Evolutionary conservation across 2,113 vertebrate genomes (phyloP), one percentile per base, ranked within the genome.

Genomic region (Alethe castanea): DNA sequence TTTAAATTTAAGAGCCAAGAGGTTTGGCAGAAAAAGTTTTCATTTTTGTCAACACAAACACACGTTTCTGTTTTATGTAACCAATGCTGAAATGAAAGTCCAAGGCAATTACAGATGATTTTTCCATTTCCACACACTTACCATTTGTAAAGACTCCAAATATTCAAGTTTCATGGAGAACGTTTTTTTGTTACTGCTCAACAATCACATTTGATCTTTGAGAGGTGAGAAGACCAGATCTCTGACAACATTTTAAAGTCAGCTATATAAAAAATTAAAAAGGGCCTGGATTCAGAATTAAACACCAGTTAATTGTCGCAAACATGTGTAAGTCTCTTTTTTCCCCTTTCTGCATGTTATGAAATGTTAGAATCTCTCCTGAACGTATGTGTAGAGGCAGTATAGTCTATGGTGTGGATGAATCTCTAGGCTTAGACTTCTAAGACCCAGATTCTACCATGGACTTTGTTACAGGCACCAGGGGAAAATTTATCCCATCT

Each of bases 51-150:
- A 85, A 91, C 71, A 72, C 19, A 84, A 56, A 31, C 35, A 12
- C 42, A 52, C 0, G 1, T 90, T 97, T 95, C 97, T 97, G 94
- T 95, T 96, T 92, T 70, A 85, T 88, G 83, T 72, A 89, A 85
- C 60, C 88, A 64, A 85, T 33, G 59, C 50, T 86, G 71, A 89
- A 97, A 92, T 87, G 67, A 66, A 83, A 83, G 79, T 61, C 84
- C n/a, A 12, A 1, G 12, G 89, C 11, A 73, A 88, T 82, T 79
- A n/a, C 61, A 42, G 67, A 35, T 62, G 28, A 29, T 77, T 97
- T 97, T 89, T 95, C 88, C 88, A 85, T 95, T 92, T 97, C 94
- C 88, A 81, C 82, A 95, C 2, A 1, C 65, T 89, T 93, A 91
- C 69, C 71, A 66, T 95, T 92, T 94, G 79, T 79, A 87, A 96